phyloP scores from a whole-genome alignment of 2,113 vertebrate species.

The Cottus gobio region DNA sequence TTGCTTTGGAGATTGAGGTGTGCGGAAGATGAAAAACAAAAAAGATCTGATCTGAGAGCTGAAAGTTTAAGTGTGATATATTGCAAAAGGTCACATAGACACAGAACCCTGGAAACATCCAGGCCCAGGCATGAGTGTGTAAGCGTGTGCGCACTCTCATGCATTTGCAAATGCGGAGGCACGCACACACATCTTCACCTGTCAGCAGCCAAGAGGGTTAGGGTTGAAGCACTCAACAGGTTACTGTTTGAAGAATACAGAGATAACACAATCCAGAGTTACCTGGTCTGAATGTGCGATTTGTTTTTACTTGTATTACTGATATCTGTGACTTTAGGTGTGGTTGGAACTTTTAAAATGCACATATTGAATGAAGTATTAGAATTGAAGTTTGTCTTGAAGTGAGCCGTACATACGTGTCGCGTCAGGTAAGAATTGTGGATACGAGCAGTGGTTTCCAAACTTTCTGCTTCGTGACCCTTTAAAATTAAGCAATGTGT shows the following conservation, averaged over 20 bases:
- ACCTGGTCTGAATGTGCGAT: constrained; percentile 10
- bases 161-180: constrained; percentile 20
- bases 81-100: constrained; percentile 4
- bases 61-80: constrained; percentile 7
- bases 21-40: background rate
- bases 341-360: background rate
- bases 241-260: constrained; percentile 31
- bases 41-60: background rate
- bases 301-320: background rate
- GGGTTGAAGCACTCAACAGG: constrained; percentile 42
- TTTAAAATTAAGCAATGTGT: background rate
- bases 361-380: background rate
- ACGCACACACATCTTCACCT: constrained; percentile 32
- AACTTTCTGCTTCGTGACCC: background rate
- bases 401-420: background rate
- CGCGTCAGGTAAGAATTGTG: background rate
- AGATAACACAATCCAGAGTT: constrained; percentile 1
- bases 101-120: background rate
- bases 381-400: background rate
- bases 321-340: background rate
- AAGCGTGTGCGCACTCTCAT: background rate
- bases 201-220: constrained; percentile 31
- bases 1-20: constrained; percentile 31
- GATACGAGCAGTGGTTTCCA: background rate
- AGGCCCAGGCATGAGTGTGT: background rate